Evolutionary conservation across 2,113 vertebrate species (phyloP).

Genomic region (Hiodon alosoides): DNA sequence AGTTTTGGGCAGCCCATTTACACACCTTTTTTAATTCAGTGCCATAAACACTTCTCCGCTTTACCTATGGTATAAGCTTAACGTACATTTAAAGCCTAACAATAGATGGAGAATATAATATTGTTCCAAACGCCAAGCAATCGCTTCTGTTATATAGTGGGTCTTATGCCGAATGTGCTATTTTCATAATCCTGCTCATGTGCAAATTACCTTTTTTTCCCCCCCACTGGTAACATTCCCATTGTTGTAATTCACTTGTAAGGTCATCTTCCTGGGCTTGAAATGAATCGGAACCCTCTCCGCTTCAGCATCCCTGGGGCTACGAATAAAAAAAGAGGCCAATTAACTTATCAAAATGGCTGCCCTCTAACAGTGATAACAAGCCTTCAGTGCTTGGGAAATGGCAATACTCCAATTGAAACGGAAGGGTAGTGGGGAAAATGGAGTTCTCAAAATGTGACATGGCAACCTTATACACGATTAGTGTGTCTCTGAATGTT

Average conservation of each 20-base stretch:
- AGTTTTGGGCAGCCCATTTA: too few species aligned
- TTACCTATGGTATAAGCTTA: background rate
- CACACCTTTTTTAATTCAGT: too few species aligned
- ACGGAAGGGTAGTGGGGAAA: conserved; percentile 18
- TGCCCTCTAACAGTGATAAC: conserved; percentile 35
- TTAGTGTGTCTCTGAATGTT: conserved; percentile 41
- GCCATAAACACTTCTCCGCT: background rate
- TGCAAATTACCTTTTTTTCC: conserved; percentile 7
- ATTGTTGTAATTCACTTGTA: conserved; percentile 39
- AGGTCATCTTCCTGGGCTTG: conserved; percentile 28
- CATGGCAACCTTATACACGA: conserved; percentile 38
- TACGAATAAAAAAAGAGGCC: conserved; percentile 43
- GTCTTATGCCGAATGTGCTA: conserved; percentile 7
- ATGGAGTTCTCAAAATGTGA: conserved; percentile 46
- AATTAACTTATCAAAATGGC: conserved; percentile 57
- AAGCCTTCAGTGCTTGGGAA: conserved; percentile 36
- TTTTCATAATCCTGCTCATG: background rate
- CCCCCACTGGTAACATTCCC: conserved; percentile 15
- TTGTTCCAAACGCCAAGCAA: background rate
- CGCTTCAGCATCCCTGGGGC: conserved; percentile 30
- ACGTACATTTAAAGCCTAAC: background rate
- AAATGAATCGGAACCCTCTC: conserved; percentile 35
- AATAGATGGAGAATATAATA: background rate
- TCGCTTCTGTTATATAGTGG: background rate
- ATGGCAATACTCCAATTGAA: conserved; percentile 38